phyloP scores from a whole-genome alignment of 2,113 vertebrate species.

The Electrona antarctica region DNA sequence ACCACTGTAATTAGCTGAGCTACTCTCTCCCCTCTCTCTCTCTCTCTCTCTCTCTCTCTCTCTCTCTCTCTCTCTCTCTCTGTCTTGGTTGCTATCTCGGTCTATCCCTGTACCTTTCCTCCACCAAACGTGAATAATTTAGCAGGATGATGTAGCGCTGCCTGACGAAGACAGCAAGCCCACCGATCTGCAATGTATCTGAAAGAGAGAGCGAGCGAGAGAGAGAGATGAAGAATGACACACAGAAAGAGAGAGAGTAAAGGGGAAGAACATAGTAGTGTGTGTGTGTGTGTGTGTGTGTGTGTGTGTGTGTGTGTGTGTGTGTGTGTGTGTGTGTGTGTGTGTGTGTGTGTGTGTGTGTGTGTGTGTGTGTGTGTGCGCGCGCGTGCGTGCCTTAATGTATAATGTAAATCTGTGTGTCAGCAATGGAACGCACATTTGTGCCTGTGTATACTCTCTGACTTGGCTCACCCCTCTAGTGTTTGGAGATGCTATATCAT shows the following conservation, averaged over 20 bases:
- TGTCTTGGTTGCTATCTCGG: slow-evolving; percentile 1
- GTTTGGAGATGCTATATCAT: slow-evolving; percentile 47
- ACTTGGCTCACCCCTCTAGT: slow-evolving; percentile 42
- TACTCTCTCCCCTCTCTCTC: neutral
- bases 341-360: slow-evolving; percentile 17
- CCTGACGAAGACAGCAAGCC: slow-evolving; percentile 60
- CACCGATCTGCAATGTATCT: slow-evolving; percentile 60
- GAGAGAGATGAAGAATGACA: neutral
- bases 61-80: slow-evolving; percentile 51
- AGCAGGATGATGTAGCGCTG: slow-evolving; percentile 62
- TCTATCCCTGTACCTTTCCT: slow-evolving; percentile 32
- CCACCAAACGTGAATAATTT: slow-evolving; percentile 72
- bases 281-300: slow-evolving; percentile 14
- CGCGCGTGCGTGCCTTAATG: neutral
- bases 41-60: slow-evolving; percentile 43
- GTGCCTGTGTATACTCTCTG: no score
- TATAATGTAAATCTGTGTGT: neutral
- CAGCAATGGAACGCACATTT: slow-evolving; percentile 29
- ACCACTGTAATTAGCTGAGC: slow-evolving; percentile 69
- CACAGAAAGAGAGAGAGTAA: neutral
- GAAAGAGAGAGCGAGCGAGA: slow-evolving; percentile 13
- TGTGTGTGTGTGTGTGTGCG: neutral
- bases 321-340: neutral
- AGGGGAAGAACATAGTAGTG: neutral
- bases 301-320: slow-evolving; percentile 1